Evolutionary conservation across 2,113 vertebrate genomes (phyloP), one percentile per base, ranked within the genome.

Genomic region (Pteruthius melanotis): DNA sequence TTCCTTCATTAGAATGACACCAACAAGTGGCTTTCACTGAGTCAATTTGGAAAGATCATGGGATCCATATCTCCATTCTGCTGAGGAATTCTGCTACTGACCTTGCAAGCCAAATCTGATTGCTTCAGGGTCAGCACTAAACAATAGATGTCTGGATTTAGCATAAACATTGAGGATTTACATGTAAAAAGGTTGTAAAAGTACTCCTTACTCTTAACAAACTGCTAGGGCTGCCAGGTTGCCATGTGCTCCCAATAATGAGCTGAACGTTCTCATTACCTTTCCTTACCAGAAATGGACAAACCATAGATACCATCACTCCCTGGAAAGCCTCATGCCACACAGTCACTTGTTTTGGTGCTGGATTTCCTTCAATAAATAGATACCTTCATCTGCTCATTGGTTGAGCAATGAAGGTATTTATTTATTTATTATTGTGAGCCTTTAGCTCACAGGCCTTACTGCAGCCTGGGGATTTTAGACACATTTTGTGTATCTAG

Each of bases 1-100:
- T 52, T 37, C 28, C n/a, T 66, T 50, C 3, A 2, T 39, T 44
- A 26, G 35, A 24, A 13, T 0, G 3, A 10, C 18, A 33, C 16
- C 44, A 63, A 8, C 33, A 8, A 14, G 0, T 20, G 39, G 10
- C 12, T 53, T 57, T 57, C 40, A 12, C 13, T 2, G 40, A 1
- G 27, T 15, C 33, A 53, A 35, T 2, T 60, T 52, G 68, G 53
- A 56, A 83, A 31, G 28, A 8, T 83, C 45, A 28, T 10, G 18
- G 15, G 14, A 49, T 45, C 23, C 2, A 0, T 3, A 6, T 12
- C 68, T 81, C n/a, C 26, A 4, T 27, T 63, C 65, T 68, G 9
- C 53, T 23, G 37, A 53, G 56, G 31, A 88, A 68, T 64, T 64
- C 52, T 52, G 15, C 49, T 59, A 33, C 35, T 77, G 68, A 30